Base-by-base conservation (phyloP, 1,140 invertebrate genomes). In the Monomorium pharaonis region DNA sequence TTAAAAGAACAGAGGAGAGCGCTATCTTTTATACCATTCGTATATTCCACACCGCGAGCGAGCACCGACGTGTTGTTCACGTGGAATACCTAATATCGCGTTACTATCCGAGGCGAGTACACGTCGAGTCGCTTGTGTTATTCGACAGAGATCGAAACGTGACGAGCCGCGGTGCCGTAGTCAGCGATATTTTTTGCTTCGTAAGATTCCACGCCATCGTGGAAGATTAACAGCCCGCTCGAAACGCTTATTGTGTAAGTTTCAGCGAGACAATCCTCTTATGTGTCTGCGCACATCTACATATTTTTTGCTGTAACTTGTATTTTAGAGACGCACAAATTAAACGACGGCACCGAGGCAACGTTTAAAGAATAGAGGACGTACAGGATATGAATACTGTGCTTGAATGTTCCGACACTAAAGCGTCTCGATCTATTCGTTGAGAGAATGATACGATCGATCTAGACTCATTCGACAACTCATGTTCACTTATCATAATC, bases 241-340 rank as follows among this genome's bases (percentile, higher is more conserved):
- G 16, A 67, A 30, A n/a, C 16, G 30, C n/a, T n/a, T n/a, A 42
- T 42, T 37, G 21, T 80, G 16, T 21, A 49, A 56, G 21, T 58
- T 70, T 44, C 58, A 58, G 70, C 49, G 30, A 80, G 63, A 80
- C 69, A 80, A n/a, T n/a, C n/a, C n/a, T n/a, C n/a, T n/a, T n/a
- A n/a, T n/a, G n/a, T n/a, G n/a, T n/a, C n/a, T n/a, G n/a, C n/a
- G n/a, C n/a, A n/a, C n/a, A n/a, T n/a, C n/a, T n/a, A n/a, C n/a
- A n/a, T n/a, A n/a, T n/a, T n/a, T n/a, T n/a, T n/a, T n/a, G n/a
- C n/a, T n/a, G n/a, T n/a, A n/a, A n/a, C n/a, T n/a, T n/a, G n/a
- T n/a, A n/a, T n/a, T n/a, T n/a, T n/a, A n/a, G n/a, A n/a, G n/a
- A n/a, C n/a, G n/a, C n/a, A n/a, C n/a, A n/a, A n/a, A n/a, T n/a